These are phyloP conservation scores for Globia sparganii DNA, from an alignment of 2,888 invertebrate genomes.

Conservation along the genomic window DNA sequence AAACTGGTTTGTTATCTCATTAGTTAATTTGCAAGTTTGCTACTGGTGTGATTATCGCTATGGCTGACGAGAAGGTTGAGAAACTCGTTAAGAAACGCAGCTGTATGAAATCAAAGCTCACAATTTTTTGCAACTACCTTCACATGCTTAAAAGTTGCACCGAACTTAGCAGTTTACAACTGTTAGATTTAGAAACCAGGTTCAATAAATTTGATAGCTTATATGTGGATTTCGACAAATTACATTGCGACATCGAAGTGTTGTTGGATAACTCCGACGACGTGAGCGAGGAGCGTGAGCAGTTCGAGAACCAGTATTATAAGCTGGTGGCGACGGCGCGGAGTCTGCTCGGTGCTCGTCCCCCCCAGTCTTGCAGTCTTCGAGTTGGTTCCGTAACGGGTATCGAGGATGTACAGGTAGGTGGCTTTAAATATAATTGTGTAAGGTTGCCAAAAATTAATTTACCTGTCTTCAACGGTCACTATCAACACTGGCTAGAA, in stretches of 20 bases:
- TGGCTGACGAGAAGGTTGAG: background rate
- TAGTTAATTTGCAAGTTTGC: background rate
- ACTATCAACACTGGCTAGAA: constrained; percentile 1
- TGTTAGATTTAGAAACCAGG: background rate
- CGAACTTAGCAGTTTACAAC: background rate
- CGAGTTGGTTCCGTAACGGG: background rate
- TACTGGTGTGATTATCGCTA: background rate
- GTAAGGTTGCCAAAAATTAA: background rate
- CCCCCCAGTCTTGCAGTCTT: background rate
- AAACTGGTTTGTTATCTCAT: background rate
- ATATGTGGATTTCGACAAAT: background rate
- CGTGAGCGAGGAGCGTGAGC: background rate
- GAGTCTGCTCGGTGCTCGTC: background rate
- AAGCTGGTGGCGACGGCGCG: background rate
- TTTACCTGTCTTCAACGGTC: background rate
- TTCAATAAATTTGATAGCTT: background rate
- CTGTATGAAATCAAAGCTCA: background rate
- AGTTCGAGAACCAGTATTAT: background rate
- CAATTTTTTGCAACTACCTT: background rate
- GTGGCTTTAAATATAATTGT: too few species aligned
- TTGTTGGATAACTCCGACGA: background rate
- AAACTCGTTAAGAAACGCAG: background rate
- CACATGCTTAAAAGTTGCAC: background rate
- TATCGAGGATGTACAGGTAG: background rate
- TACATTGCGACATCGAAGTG: background rate